Percentiles rank a stretch among this genome's conserved stretches.
phyloP scores from a whole-genome alignment of 2,113 vertebrate species.

The Aphelocoma coerulescens region DNA sequence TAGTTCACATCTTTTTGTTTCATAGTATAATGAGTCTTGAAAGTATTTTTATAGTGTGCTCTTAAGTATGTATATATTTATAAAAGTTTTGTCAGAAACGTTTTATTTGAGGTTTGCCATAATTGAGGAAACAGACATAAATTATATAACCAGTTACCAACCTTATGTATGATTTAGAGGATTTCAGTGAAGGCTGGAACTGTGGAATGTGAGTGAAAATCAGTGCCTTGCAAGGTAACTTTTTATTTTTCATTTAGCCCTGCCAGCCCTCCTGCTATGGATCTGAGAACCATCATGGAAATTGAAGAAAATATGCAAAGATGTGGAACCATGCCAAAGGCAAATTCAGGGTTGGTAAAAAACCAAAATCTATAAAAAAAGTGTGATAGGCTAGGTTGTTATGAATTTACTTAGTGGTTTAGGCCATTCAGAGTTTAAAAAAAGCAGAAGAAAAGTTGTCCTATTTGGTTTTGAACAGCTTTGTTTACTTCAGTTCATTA shows the following conservation, averaged over 20 bases:
- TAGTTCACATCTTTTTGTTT: constrained; percentile 15
- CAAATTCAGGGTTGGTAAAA: constrained; percentile 75
- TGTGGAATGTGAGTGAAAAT: constrained; percentile 46
- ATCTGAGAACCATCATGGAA: constrained; percentile 96
- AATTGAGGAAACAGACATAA: constrained; percentile 59
- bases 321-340: constrained; percentile 82
- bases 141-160: constrained; percentile 45
- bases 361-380: constrained; percentile 38
- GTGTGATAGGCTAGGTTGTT: background rate
- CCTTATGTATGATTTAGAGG: constrained; percentile 41
- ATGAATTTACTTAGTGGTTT: constrained; percentile 28
- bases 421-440: background rate
- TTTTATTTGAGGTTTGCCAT: constrained; percentile 60
- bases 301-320: constrained; percentile 88
- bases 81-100: constrained; percentile 45
- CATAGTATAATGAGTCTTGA: background rate
- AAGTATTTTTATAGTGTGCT: constrained; percentile 33
- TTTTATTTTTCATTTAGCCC: constrained; percentile 71
- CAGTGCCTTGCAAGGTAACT: constrained; percentile 44
- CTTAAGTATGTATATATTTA: constrained; percentile 33
- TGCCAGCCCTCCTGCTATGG: constrained; percentile 82
- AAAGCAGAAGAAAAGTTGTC: background rate
- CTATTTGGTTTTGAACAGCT: background rate
- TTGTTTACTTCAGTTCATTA: constrained; percentile 13
- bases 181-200: constrained; percentile 40